These are phyloP conservation scores for Neopelma chrysocephalum DNA, from an alignment of 2,797 vertebrate genomes.

Conservation along the genomic window DNA sequence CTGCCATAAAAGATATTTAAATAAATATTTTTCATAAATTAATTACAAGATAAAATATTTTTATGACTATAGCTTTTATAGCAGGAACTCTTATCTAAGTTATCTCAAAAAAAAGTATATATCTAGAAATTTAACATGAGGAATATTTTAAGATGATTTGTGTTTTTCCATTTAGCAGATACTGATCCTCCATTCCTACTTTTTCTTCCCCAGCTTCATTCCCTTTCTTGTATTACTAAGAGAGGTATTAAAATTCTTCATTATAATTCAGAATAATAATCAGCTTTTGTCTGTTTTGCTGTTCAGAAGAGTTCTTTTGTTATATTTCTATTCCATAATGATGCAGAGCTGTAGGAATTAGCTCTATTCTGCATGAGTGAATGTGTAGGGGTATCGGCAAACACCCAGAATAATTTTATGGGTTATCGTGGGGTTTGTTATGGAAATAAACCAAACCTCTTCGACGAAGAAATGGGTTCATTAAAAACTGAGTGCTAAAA, in stretches of 20 bases:
- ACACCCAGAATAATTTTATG: neutral
- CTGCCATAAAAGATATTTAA: neutral
- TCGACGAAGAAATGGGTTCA: neutral
- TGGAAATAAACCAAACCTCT: neutral
- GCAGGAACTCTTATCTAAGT: neutral
- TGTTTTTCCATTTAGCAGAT: neutral
- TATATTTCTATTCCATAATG: neutral
- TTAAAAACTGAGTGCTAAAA: neutral
- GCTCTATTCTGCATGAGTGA: neutral
- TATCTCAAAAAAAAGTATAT: neutral
- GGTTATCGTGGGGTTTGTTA: neutral
- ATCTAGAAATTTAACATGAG: neutral
- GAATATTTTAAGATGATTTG: neutral
- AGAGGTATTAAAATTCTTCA: neutral
- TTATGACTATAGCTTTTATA: neutral
- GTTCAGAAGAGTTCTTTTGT: neutral
- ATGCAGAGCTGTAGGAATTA: neutral
- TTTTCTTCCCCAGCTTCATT: neutral
- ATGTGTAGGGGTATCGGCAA: neutral
- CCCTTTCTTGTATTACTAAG: neutral
- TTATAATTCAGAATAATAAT: neutral
- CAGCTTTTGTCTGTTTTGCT: neutral
- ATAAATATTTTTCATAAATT: neutral
- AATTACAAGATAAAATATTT: neutral
- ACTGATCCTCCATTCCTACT: neutral